Evolutionary conservation across 2,888 invertebrate genomes (phyloP).

Genomic region (Apotomis turbidana): DNA sequence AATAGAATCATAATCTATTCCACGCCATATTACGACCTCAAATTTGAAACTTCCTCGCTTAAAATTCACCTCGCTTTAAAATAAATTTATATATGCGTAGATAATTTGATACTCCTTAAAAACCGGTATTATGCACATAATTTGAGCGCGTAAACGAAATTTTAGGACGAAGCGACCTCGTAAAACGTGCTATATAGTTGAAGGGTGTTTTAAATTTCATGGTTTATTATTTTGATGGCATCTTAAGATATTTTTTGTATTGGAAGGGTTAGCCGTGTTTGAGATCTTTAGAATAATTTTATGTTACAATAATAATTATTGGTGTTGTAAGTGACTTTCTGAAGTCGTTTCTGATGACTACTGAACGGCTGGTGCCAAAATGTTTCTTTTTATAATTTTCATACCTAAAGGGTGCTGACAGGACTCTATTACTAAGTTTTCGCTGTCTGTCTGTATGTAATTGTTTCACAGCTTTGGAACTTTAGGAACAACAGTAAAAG

Average conservation of each 20-base stretch:
- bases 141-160: constrained; percentile 27
- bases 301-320: too few relatives aligned
- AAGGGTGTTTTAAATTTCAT: constrained; percentile 20
- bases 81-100: constrained; percentile 37
- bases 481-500: too few relatives aligned
- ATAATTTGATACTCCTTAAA: constrained; percentile 34
- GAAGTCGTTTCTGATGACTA: too few relatives aligned
- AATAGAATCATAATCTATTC: background rate
- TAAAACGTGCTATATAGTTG: constrained; percentile 30
- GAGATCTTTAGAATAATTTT: background rate
- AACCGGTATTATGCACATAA: constrained; percentile 36
- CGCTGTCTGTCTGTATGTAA: too few relatives aligned
- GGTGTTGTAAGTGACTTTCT: too few relatives aligned
- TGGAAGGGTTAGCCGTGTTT: background rate
- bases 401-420: too few relatives aligned
- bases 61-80: constrained; percentile 29
- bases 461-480: too few relatives aligned
- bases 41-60: constrained; percentile 20
- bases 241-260: constrained; percentile 16
- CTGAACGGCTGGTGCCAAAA: too few relatives aligned
- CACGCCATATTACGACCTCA: background rate
- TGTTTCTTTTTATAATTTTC: too few relatives aligned
- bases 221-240: constrained; percentile 11
- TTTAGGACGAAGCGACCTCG: constrained; percentile 26
- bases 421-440: too few relatives aligned